phyloP scores from a whole-genome alignment of 2,113 vertebrate genomes.

The Urocynchramus pylzowi region DNA sequence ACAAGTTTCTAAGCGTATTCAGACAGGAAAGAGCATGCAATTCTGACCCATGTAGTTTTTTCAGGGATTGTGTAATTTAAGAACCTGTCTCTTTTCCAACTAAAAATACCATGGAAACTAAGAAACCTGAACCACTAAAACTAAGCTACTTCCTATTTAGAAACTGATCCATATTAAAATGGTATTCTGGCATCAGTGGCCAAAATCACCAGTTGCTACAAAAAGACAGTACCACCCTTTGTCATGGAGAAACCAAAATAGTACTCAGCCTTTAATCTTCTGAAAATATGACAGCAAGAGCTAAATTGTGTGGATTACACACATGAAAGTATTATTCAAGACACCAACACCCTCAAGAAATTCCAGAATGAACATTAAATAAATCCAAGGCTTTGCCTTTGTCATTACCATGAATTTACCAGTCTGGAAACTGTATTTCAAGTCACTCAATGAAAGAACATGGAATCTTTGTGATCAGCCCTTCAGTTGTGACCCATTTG shows the following conservation, averaged over 20 bases:
- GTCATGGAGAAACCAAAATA: not conserved
- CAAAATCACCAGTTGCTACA: slow-evolving; percentile 34
- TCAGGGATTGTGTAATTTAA: slow-evolving; percentile 42
- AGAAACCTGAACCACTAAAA: slow-evolving; percentile 25
- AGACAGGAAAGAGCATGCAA: not conserved
- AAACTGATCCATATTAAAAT: slow-evolving; percentile 38
- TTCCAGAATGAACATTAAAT: not conserved
- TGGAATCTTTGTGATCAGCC: not conserved
- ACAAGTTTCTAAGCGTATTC: slow-evolving; percentile 14
- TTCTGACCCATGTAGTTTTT: not conserved
- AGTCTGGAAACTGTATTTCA: not conserved
- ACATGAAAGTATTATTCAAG: slow-evolving; percentile 2
- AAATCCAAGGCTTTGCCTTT: not conserved
- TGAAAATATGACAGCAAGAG: slow-evolving; percentile 35
- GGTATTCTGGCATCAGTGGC: not conserved
- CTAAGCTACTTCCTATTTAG: slow-evolving; percentile 52
- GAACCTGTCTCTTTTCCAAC: not conserved
- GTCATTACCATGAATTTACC: not conserved
- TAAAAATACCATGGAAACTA: slow-evolving; percentile 26
- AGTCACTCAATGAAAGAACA: not conserved
- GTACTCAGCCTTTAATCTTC: slow-evolving; percentile 35
- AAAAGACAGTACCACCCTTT: not conserved
- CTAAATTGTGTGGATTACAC: slow-evolving; percentile 11
- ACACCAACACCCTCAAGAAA: not conserved
- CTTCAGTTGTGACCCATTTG: not conserved